phyloP scores from a whole-genome alignment of 2,797 vertebrate species.

The Pangasius macronema region DNA sequence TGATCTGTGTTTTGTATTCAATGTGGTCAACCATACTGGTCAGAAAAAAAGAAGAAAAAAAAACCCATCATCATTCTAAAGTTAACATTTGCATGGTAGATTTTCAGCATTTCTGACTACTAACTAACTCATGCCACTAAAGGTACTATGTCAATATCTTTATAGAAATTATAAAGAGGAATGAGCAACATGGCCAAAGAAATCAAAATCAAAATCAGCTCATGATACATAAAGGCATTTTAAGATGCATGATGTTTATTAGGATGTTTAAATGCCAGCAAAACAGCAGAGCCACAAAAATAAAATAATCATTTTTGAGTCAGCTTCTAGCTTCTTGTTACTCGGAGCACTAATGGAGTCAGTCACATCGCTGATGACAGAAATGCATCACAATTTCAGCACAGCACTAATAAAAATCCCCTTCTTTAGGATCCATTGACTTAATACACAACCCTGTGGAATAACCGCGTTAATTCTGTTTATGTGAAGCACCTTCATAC shows the following conservation, averaged over 20 bases:
- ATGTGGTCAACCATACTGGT: not conserved
- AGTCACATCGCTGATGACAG: not conserved
- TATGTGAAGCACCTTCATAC: not conserved
- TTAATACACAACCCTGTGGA: not conserved
- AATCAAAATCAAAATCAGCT: not conserved
- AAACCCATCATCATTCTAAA: not conserved
- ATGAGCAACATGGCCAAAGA: not conserved
- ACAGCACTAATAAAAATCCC: not conserved
- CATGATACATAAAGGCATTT: not conserved
- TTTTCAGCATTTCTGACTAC: not conserved
- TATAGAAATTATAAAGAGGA: not conserved
- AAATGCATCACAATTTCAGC: not conserved
- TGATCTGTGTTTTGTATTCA: not conserved
- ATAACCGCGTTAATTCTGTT: not conserved
- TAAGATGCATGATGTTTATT: not conserved
- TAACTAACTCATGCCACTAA: not conserved
- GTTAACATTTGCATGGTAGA: not conserved
- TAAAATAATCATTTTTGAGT: not conserved
- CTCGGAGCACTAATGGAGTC: not conserved
- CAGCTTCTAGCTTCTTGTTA: not conserved
- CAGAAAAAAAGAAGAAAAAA: no score
- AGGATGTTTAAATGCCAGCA: not conserved
- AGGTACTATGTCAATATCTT: not conserved
- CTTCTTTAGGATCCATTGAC: not conserved
- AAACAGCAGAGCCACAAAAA: not conserved